Evolutionary conservation across 2,888 invertebrate species (phyloP), one percentile per base, ranked within the genome.

Genomic region (Baccha elongata): DNA sequence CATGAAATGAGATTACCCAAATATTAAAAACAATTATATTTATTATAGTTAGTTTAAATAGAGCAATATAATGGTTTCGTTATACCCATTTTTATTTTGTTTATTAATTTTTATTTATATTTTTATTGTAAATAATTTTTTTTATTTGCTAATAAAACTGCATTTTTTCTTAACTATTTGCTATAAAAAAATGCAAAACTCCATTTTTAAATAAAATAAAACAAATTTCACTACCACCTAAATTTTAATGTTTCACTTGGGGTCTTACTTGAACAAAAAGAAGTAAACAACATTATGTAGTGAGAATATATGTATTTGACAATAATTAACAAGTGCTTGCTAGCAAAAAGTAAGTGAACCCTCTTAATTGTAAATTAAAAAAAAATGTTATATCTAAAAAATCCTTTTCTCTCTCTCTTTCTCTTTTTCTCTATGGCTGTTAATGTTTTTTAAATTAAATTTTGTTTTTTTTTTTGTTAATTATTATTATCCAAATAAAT

Each of bases 321-420:
- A 81, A 81, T 81, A 81, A 81, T 76, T 60, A 76, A 72, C 71
- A 76, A 75, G 75, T 71, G 65, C 71, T 81, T 76, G 65, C 58
- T 65, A 46, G 60, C 75, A 46, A 32, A 48, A 21, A 32, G 52
- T 71, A 75, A 81, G 69, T 21, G 53, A 69, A 75, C 75, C 75
- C 48, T 58, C 58, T 62, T 58, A 48, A 42, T 68, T 79, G 68
- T 52, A 58, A 65, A 75, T 71, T 50, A 52, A 26, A 58, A 74
- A 52, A 26, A 58, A 74, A 67, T 37, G 13, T 68, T 68, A 29
- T 42, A n/a, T n/a, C n/a, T n/a, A 42, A 21, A 44, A 68, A 60
- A 26, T 42, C 60, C 19, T 8, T 58, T 13, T 44, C 29, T 29
- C 42, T 44, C 17, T 29, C n/a, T 44, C 19, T 48, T 1, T 48